Evolutionary conservation across 30 jellyfish, hydroid and myxozoan species (phyloP).

Genomic region (Morbakka virulenta): DNA sequence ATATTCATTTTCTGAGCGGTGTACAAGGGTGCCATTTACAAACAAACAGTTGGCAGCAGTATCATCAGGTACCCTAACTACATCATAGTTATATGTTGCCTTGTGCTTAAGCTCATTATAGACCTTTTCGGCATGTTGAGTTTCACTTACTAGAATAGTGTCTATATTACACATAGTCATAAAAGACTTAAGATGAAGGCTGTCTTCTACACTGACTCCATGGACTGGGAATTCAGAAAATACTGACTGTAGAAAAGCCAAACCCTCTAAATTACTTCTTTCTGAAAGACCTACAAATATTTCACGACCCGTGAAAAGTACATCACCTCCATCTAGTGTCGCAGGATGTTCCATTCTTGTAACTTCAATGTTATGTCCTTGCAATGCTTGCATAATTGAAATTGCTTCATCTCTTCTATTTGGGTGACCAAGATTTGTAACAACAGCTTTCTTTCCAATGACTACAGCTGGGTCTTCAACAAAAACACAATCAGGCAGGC

Average conservation of each 20-base stretch:
- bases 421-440: slow-evolving; percentile 77
- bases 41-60: slow-evolving; percentile 73
- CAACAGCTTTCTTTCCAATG: slow-evolving; percentile 54
- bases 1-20: slow-evolving; percentile 53
- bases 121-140: slow-evolving; percentile 40
- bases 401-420: slow-evolving; percentile 32
- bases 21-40: slow-evolving; percentile 74
- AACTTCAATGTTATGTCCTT: slow-evolving; percentile 8
- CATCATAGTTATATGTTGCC: slow-evolving; percentile 24
- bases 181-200: slow-evolving; percentile 77
- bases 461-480: slow-evolving; percentile 94
- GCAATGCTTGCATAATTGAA: slow-evolving; percentile 34
- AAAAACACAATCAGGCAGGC: slow-evolving; percentile 90
- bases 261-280: slow-evolving; percentile 70
- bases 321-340: slow-evolving; percentile 92
- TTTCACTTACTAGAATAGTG: slow-evolving; percentile 51
- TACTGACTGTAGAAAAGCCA: slow-evolving; percentile 10
- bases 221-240: slow-evolving; percentile 80
- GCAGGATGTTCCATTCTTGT: slow-evolving; percentile 79
- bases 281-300: slow-evolving; percentile 80
- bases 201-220: slow-evolving; percentile 19
- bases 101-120: slow-evolving; percentile 36
- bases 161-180: slow-evolving; percentile 66
- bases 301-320: slow-evolving; percentile 84
- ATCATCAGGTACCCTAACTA: slow-evolving; percentile 56